Evolutionary conservation across 2,113 vertebrate species (phyloP), one percentile per base, ranked within the genome.

Genomic region (Eretmochelys imbricata): DNA sequence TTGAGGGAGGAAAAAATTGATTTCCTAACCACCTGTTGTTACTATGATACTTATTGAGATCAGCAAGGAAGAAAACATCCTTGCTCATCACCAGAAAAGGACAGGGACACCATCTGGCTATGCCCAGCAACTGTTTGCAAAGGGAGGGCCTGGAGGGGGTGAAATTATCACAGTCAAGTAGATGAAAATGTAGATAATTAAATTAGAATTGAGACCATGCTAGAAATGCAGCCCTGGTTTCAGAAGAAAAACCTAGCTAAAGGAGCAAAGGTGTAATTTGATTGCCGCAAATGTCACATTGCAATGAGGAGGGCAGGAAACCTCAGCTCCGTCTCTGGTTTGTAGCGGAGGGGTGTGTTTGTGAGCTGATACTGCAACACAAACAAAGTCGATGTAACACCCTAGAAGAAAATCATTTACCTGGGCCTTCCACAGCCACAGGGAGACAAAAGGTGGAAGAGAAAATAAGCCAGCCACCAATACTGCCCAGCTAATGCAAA

Each of bases 401-500:
- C 8, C 6, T 54, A 29, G 50, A 79, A n/a, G 83, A 19, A 11
- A 57, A 19, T 42, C 57, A 38, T 85, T 93, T 38, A 80, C 54
- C 29, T 5, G 0, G 93, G 27, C 17, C 76, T 87, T 46, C 65
- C 84, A 57, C 53, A 22, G 49, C 46, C 80, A 84, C 17, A 50
- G 8, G 49, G 46, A 14, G 24, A 14, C 22, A 2, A 31, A 83
- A 49, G 0, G 0, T 2, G 22, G 91, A 87, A 79, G n/a, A 89
- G 54, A 46, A 72, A 86, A 84, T 1, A 0, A 88, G 49, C 80
- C 82, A 81, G 50, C 0, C 0, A 91, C 25, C 29, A 0, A 0
- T 31, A 62, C 75, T 79, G 54, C 72, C 49, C 48, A 48, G 85
- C 59, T 83, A 86, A 91, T 91, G 88, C 89, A 85, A 94, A 85